Base-by-base conservation (phyloP, 2,797 vertebrate species). In the Lateolabrax maculatus region DNA sequence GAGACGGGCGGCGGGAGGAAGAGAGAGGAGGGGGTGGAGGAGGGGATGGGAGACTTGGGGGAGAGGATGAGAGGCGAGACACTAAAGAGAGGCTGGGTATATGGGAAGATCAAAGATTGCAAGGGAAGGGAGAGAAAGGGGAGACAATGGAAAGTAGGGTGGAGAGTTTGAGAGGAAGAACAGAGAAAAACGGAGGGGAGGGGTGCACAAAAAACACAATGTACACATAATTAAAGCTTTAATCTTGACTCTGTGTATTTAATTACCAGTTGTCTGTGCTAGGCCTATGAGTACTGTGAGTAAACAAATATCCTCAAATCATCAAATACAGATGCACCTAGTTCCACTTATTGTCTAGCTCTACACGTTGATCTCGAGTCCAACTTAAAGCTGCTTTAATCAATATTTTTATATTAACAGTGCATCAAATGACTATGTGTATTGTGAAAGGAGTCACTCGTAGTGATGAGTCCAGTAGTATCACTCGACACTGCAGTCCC, bases 41-140 rank as follows among this genome's bases (percentile, higher is more conserved):
- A 68, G 65, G 75, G 51, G 29, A 46, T 0, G 65, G 77, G 78
- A 78, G 83, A 79, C 69, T 83, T 86, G 52, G 67, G 79, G 73
- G 83, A 67, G 84, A 89, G 87, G 88, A 82, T 81, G 67, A 91
- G 91, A 89, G 71, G 71, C 37, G 58, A 88, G 89, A 86, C 89
- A 84, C 87, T 90, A 85, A 90, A 90, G 88, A 81, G 82, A 92
- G 76, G 89, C 71, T 76, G 87, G 87, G 79, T 80, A 49, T 65
- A 83, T 9, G 60, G 74, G 66, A 81, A 87, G 86, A 92, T 90
- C 89, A 91, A 88, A 92, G 89, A 71, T 68, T 69, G 58, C 60
- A 60, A 84, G 69, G 62, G 70, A 89, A 76, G 71, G 76, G 66
- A 74, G 63, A 51, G 65, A 75, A 56, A 10, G 55, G 18, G 21